Conservation (phyloP, 2,888 invertebrate species). For the Amphipyra tragopoginis region DNA sequence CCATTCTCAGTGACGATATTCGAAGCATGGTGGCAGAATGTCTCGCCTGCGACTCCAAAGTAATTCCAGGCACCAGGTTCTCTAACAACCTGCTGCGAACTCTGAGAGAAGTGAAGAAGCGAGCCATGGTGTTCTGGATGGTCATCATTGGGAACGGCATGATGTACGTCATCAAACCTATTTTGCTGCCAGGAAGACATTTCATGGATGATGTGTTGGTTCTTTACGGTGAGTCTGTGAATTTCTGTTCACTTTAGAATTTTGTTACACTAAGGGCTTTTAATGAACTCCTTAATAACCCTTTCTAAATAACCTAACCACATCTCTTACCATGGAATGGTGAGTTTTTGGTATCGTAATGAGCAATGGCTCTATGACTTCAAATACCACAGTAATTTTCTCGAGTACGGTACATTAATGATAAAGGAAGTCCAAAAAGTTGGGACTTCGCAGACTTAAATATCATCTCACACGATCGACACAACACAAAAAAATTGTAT, state of each 20-base stretch:
- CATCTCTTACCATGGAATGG: too few relatives aligned
- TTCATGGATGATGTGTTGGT: slow-evolving; percentile 23
- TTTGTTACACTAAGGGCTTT: too few relatives aligned
- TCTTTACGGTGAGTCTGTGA: slow-evolving; percentile 24
- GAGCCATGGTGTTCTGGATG: slow-evolving; percentile 36
- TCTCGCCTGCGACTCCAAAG: slow-evolving; percentile 44
- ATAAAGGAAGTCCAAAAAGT: too few relatives aligned
- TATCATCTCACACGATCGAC: too few relatives aligned
- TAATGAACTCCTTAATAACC: too few relatives aligned
- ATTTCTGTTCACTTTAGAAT: too few relatives aligned
- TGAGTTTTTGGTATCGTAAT: too few relatives aligned
- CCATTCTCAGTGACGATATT: slow-evolving; percentile 40
- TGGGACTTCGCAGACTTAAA: too few relatives aligned
- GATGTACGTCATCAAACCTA: slow-evolving; percentile 26
- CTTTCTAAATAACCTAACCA: too few relatives aligned
- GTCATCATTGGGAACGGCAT: slow-evolving; percentile 28
- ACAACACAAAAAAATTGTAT: background rate
- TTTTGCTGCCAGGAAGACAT: slow-evolving; percentile 26
- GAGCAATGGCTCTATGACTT: too few relatives aligned
- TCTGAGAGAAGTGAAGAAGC: slow-evolving; percentile 30
- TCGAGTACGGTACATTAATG: too few relatives aligned
- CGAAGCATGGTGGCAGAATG: slow-evolving; percentile 44
- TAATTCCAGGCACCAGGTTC: slow-evolving; percentile 46
- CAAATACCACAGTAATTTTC: too few relatives aligned
- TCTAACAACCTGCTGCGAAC: slow-evolving; percentile 37